These are phyloP conservation scores for Phoxinus phoxinus DNA, from an alignment of 2,113 vertebrate species.

Conservation along the genomic window DNA sequence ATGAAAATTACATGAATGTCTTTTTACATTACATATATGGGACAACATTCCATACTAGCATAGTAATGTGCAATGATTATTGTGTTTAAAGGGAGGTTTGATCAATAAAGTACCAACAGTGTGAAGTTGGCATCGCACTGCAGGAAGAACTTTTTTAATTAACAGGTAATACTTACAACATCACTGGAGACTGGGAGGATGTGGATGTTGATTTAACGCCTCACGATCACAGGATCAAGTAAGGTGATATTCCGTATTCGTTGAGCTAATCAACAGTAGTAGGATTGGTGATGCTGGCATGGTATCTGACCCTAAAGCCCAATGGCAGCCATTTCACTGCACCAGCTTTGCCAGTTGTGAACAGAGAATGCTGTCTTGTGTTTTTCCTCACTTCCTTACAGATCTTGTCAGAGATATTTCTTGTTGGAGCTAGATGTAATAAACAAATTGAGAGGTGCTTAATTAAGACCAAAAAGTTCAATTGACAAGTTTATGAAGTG, in stretches of 20 bases:
- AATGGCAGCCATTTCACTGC: conserved; percentile 55
- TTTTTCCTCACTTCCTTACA: background rate
- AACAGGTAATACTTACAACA: conserved; percentile 57
- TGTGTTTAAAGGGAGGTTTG: background rate
- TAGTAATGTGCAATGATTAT: background rate
- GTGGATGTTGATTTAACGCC: conserved; percentile 54
- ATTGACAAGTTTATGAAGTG: background rate
- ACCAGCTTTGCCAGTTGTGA: conserved; percentile 39
- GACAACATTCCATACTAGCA: background rate
- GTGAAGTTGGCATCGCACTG: conserved; percentile 34
- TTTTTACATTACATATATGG: background rate
- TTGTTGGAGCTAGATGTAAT: background rate
- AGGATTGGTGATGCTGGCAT: conserved; percentile 63
- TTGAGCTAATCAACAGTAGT: conserved; percentile 45
- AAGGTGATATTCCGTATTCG: conserved; percentile 57
- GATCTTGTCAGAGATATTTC: background rate
- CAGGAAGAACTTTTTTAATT: conserved; percentile 46
- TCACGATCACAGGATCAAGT: conserved; percentile 52
- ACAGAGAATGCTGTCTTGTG: conserved; percentile 31
- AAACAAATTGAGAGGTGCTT: background rate
- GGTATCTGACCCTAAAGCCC: conserved; percentile 50
- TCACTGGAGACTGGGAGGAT: conserved; percentile 35
- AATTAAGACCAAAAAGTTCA: background rate
- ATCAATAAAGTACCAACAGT: background rate
- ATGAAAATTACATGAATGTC: background rate